A percentile compares a stretch with the other conserved stretches of the same genome.
These are phyloP conservation scores for Drosophila borealis DNA, from an alignment of 2,888 invertebrate species.

Conservation along the genomic window DNA sequence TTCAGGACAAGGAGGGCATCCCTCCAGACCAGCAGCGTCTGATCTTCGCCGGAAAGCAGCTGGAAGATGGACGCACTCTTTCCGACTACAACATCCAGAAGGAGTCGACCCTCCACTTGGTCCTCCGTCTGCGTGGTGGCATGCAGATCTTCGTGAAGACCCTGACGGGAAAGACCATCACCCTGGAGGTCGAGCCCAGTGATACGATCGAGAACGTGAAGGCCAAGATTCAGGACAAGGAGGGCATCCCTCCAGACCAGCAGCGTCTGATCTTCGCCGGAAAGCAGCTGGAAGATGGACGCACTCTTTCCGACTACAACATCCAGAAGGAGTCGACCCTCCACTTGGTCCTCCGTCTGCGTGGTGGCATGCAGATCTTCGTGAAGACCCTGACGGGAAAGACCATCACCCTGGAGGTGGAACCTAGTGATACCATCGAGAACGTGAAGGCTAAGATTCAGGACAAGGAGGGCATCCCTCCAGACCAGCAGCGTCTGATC, in stretches of 20 bases:
- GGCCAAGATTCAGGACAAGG: slow-evolving; percentile 77
- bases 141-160: slow-evolving; percentile 86
- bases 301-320: slow-evolving; percentile 54
- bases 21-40: slow-evolving; percentile 81
- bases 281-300: slow-evolving; percentile 71
- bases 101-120: slow-evolving; percentile 86
- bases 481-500: slow-evolving; percentile 77
- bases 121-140: slow-evolving; percentile 94
- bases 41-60: slow-evolving; percentile 77
- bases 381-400: slow-evolving; percentile 52
- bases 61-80: slow-evolving; percentile 93
- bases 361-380: slow-evolving; percentile 54
- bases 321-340: slow-evolving; percentile 51
- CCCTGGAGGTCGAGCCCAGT: slow-evolving; percentile 56
- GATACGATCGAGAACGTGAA: slow-evolving; percentile 74
- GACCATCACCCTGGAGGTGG: slow-evolving; percentile 48
- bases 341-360: slow-evolving; percentile 43
- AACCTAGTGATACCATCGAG: slow-evolving; percentile 51
- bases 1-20: slow-evolving; percentile 79
- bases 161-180: slow-evolving; percentile 72
- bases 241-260: slow-evolving; percentile 77
- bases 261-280: slow-evolving; percentile 75
- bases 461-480: slow-evolving; percentile 75
- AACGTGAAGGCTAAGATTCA: slow-evolving; percentile 76
- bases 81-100: slow-evolving; percentile 87